phyloP scores from a whole-genome alignment of 2,888 invertebrate species.

The Agrilus cyanescens region DNA sequence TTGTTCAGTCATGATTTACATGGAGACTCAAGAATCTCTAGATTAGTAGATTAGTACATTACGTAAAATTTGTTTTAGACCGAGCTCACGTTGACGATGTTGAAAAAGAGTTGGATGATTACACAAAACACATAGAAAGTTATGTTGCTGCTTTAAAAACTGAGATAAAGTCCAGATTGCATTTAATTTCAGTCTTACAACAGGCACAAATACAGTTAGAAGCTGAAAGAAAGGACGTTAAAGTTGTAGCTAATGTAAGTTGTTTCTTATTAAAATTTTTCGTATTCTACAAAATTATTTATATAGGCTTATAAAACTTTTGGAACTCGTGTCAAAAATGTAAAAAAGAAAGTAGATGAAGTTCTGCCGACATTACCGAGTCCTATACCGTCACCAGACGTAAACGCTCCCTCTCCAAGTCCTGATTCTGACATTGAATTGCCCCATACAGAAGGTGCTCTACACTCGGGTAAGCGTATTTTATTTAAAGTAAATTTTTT shows the following conservation, averaged over 20 bases:
- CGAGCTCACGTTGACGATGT: constrained; percentile 77
- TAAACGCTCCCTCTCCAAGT: constrained; percentile 60
- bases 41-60: neutral
- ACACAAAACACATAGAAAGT: constrained; percentile 64
- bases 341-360: constrained; percentile 79
- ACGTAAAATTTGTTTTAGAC: constrained; percentile 40
- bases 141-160: constrained; percentile 70
- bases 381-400: constrained; percentile 60
- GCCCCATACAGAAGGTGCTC: constrained; percentile 35
- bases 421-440: constrained; percentile 73
- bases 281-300: neutral
- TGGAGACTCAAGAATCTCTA: neutral
- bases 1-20: no score
- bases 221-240: constrained; percentile 85
- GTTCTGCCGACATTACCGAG: constrained; percentile 57
- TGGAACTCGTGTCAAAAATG: constrained; percentile 71
- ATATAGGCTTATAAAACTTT: constrained; percentile 88
- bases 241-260: constrained; percentile 89
- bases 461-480: no score
- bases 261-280: neutral
- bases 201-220: constrained; percentile 80
- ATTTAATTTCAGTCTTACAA: constrained; percentile 64
- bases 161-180: constrained; percentile 70
- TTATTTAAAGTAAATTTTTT: no score
- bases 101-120: constrained; percentile 75